Evolutionary conservation across 1,140 invertebrate genomes (phyloP).

Genomic region (Drosophila micromelanica): DNA sequence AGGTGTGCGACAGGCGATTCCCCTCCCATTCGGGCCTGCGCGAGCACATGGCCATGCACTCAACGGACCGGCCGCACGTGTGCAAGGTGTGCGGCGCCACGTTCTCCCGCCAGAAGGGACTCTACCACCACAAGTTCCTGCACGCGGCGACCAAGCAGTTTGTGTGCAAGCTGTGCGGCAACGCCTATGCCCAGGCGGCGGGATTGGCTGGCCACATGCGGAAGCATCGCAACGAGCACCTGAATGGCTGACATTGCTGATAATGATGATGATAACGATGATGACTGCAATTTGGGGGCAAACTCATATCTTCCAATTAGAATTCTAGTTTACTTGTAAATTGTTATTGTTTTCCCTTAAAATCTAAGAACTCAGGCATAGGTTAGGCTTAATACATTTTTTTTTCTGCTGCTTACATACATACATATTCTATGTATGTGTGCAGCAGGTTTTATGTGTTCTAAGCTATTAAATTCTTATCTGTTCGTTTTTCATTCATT

Average conservation of each 20-base stretch:
- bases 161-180: slow-evolving; percentile 75
- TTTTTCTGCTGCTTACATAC: not conserved
- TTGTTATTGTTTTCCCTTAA: slow-evolving; percentile 25
- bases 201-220: slow-evolving; percentile 84
- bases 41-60: slow-evolving; percentile 90
- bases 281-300: not conserved
- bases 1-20: slow-evolving; percentile 90
- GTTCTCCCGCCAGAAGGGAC: slow-evolving; percentile 93
- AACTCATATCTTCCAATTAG: slow-evolving; percentile 42
- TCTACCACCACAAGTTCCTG: slow-evolving; percentile 80
- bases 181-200: slow-evolving; percentile 77
- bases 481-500: slow-evolving; percentile 11
- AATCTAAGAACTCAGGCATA: slow-evolving; percentile 68
- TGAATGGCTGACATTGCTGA: slow-evolving; percentile 33
- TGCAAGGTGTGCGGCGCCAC: slow-evolving; percentile 90
- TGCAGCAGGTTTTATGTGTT: not conserved
- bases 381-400: slow-evolving; percentile 11
- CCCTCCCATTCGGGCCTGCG: slow-evolving; percentile 86
- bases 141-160: slow-evolving; percentile 76
- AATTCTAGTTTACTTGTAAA: not conserved
- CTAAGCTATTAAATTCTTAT: slow-evolving; percentile 25
- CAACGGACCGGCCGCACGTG: slow-evolving; percentile 90
- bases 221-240: slow-evolving; percentile 82
- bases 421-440: not conserved
- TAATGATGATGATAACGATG: too few relatives aligned